Conservation (phyloP, 2,797 vertebrate genomes). For the Gymnoscopelus braueri region DNA sequence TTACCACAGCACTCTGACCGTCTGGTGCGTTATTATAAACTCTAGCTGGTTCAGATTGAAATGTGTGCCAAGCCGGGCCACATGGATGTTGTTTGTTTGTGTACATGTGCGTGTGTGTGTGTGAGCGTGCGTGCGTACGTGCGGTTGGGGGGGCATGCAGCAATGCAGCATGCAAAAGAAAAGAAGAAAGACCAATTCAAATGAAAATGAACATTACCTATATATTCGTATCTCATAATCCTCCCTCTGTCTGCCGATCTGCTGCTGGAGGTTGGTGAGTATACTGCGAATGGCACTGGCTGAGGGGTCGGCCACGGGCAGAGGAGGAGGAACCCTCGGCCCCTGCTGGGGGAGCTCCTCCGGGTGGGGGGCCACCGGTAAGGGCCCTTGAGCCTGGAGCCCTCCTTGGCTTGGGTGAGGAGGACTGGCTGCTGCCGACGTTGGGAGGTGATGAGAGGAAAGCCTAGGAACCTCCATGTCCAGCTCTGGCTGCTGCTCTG, state of each 20-base stretch:
- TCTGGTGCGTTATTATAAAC: too few species aligned
- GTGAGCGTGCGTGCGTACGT: too few species aligned
- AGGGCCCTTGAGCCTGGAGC: constrained; percentile 35
- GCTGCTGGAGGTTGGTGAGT: constrained; percentile 76
- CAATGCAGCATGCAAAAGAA: too few species aligned
- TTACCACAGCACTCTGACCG: too few species aligned
- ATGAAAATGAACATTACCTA: constrained; percentile 57
- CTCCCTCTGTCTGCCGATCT: constrained; percentile 74
- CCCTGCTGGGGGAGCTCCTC: constrained; percentile 33
- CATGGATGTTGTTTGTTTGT: not conserved
- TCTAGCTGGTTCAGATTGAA: too few species aligned
- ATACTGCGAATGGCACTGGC: constrained; percentile 74
- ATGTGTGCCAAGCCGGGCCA: too few species aligned
- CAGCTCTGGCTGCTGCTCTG: constrained; percentile 51
- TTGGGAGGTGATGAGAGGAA: constrained; percentile 21
- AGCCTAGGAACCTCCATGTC: constrained; percentile 49
- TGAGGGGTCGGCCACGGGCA: constrained; percentile 69
- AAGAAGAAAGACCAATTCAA: too few species aligned
- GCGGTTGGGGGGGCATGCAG: too few species aligned
- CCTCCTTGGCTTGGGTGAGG: constrained; percentile 29
- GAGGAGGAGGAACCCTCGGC: constrained; percentile 64
- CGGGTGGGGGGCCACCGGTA: constrained; percentile 20
- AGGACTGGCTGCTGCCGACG: constrained; percentile 10
- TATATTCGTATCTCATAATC: constrained; percentile 74
- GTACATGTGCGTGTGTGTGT: not conserved